Base-by-base conservation (phyloP, 2,888 invertebrate species). In the Ephialtes manifestator region DNA sequence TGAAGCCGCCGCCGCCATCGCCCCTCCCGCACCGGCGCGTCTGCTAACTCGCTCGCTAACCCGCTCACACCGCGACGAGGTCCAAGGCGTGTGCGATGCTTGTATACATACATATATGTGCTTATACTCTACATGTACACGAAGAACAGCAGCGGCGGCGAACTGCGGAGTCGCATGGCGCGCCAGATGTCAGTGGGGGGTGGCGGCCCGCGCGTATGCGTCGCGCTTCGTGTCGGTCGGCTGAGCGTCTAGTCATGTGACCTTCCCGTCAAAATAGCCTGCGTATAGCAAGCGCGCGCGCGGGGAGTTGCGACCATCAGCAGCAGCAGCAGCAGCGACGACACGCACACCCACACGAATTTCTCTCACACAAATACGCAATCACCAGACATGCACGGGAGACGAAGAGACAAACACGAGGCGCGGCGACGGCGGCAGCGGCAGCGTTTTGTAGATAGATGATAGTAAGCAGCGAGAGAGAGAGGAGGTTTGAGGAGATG, bases 211-310 rank as follows among this genome's bases (percentile, higher is more conserved):
- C 83, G 85, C 74, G 82, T 85, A 86, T 77, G 78, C 82, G 79
- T 72, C 83, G 77, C 75, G 68, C 83, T 71, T 84, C 87, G 84
- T 88, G 90, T 88, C 91, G 89, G 90, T 91, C 91, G 92, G 90
- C 90, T 89, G 90, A 94, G 94, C 94, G 94, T 94, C 95, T 94
- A 94, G 95, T 96, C 96, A 96, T 96, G 96, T 96, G 96, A 96
- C 96, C 96, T 96, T 96, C 96, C 96, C 96, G 96, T 97, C 96
- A 96, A 96, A 97, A 96, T 96, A 97, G 96, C 96, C 95, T 90
- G 87, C 89, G 90, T 89, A 90, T 80, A 68, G 55, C 88, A 85
- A 15, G 35, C 13, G n/a, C 15, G 63, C 63, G 35, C n/a, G 60
- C 75, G 89, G 76, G 76, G 84, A 76, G 65, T 58, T 51, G 10